These are phyloP conservation scores for Thalassoma bifasciatum DNA, from an alignment of 2,113 vertebrate species.

Conservation along the genomic window DNA sequence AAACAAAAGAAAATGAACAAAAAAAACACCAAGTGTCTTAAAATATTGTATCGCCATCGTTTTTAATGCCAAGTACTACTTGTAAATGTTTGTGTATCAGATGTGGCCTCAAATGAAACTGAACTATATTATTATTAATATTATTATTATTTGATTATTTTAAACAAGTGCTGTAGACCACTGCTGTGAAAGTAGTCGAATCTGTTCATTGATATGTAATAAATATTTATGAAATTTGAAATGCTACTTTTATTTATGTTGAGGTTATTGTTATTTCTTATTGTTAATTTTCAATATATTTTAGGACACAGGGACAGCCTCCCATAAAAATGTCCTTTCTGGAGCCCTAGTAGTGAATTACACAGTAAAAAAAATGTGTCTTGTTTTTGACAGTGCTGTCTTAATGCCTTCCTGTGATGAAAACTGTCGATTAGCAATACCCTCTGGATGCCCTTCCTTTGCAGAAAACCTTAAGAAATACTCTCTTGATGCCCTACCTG, in stretches of 20 bases:
- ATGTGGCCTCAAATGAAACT: constrained; percentile 88
- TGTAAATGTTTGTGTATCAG: constrained; percentile 90
- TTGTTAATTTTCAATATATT: too few species aligned
- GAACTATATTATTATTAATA: constrained; percentile 80
- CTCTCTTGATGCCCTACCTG: too few species aligned
- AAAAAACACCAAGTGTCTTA: constrained; percentile 94
- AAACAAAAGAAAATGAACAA: constrained; percentile 79
- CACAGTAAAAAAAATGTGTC: too few species aligned
- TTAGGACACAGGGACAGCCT: too few species aligned
- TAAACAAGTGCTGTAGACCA: constrained; percentile 87
- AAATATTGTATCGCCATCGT: constrained; percentile 90
- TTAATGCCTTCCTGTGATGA: too few species aligned
- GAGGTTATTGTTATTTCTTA: background rate
- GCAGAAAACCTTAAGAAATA: too few species aligned
- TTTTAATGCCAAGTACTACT: constrained; percentile 92
- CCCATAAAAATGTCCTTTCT: too few species aligned
- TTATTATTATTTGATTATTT: constrained; percentile 82
- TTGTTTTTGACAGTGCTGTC: too few species aligned
- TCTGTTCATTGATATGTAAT: constrained; percentile 89
- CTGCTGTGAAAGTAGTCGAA: constrained; percentile 89
- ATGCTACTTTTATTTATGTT: too few species aligned
- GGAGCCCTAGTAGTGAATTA: too few species aligned
- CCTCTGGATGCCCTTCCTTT: too few species aligned
- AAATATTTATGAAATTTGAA: constrained; percentile 90
- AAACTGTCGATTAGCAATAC: too few species aligned